These are phyloP conservation scores for Mustelus asterias DNA, from an alignment of 2,113 vertebrate species.

Conservation along the genomic window DNA sequence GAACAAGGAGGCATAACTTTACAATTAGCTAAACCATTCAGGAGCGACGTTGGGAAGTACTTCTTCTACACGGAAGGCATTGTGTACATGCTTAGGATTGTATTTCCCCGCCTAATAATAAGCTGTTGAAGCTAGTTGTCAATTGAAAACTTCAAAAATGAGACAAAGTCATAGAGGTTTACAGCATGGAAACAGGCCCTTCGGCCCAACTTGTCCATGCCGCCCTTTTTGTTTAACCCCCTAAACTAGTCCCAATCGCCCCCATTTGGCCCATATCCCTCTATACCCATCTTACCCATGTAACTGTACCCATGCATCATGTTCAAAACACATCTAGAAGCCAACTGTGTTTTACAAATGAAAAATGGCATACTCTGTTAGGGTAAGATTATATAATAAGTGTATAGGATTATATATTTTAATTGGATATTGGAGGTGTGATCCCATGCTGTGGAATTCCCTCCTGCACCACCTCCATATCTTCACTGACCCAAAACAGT, in stretches of 20 bases:
- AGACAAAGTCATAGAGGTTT: too few species aligned
- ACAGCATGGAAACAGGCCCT: too few species aligned
- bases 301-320: not conserved
- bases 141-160: not conserved
- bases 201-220: too few species aligned
- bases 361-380: not conserved
- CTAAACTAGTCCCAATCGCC: too few species aligned
- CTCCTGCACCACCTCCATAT: not conserved
- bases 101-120: too few species aligned
- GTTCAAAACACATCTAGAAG: not conserved
- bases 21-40: not conserved
- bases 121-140: not conserved
- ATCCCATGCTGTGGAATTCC: not conserved
- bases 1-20: not conserved
- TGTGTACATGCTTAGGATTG: not conserved
- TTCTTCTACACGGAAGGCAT: too few species aligned
- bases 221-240: too few species aligned
- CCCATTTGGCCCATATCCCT: too few species aligned
- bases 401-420: not conserved
- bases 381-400: not conserved
- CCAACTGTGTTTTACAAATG: not conserved
- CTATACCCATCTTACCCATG: too few species aligned
- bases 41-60: not conserved
- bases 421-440: not conserved
- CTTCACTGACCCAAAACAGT: not conserved